Conservation (phyloP, 2,888 invertebrate genomes). For the Lasioglossum oenotherae region DNA sequence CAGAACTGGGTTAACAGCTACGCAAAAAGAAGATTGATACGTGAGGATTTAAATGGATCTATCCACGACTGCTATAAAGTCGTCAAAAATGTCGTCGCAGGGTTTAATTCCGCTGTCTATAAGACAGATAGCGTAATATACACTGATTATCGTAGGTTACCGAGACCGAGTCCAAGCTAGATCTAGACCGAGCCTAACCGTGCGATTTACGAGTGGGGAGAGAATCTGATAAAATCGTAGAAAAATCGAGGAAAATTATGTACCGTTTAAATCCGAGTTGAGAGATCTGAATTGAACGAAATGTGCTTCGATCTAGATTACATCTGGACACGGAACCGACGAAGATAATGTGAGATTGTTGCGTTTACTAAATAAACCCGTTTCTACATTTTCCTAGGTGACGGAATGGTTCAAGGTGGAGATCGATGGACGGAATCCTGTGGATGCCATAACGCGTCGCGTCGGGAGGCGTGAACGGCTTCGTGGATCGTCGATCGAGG, state of each 20-base stretch:
- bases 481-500: constrained; percentile 56
- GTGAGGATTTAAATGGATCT: background rate
- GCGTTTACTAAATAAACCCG: no score
- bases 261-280: background rate
- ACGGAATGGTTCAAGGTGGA: background rate
- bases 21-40: background rate
- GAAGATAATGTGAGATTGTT: background rate
- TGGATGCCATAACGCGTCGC: constrained; percentile 13
- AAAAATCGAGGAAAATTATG: background rate
- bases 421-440: constrained; percentile 47
- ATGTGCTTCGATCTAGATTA: no score
- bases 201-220: background rate
- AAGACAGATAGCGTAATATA: background rate
- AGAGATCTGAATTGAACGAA: no score
- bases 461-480: constrained; percentile 40
- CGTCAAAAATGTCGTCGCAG: background rate
- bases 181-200: background rate
- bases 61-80: background rate
- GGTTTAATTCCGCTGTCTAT: background rate
- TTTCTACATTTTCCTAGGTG: background rate
- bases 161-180: background rate
- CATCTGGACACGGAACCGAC: background rate
- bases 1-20: background rate
- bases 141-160: background rate
- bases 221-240: background rate